Evolutionary conservation across 2,797 vertebrate genomes (phyloP).

Genomic region (Neosilurus hyrtlii): DNA sequence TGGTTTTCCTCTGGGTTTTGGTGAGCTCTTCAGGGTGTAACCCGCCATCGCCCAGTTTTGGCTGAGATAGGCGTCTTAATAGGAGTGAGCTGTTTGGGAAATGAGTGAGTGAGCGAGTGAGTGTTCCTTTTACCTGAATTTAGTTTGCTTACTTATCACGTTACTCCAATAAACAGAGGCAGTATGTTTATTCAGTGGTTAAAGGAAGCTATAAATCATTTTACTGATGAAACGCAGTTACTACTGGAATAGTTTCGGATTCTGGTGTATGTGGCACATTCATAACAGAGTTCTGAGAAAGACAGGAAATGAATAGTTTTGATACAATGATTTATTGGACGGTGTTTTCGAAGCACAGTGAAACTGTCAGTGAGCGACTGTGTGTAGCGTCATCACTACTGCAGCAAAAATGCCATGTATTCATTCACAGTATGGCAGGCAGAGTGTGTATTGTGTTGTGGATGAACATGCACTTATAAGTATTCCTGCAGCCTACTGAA

Average conservation of each 20-base stretch:
- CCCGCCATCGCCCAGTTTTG: no score
- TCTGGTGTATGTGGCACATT: slow-evolving; percentile 39
- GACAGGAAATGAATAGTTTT: slow-evolving; percentile 43
- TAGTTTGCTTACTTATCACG: slow-evolving; percentile 41
- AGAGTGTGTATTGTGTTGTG: slow-evolving; percentile 15
- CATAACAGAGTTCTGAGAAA: slow-evolving; percentile 35
- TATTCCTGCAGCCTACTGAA: slow-evolving; percentile 38
- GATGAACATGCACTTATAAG: slow-evolving; percentile 46
- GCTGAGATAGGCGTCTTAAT: no score
- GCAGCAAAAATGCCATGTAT: slow-evolving; percentile 22
- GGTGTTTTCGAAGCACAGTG: slow-evolving; percentile 38
- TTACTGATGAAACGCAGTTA: slow-evolving; percentile 55
- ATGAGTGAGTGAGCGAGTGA: no score
- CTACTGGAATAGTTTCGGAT: slow-evolving; percentile 35
- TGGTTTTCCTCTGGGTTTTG: no score
- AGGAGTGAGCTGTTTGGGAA: no score
- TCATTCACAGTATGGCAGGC: slow-evolving; percentile 30
- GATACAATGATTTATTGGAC: slow-evolving; percentile 53
- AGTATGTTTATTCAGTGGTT: slow-evolving; percentile 46
- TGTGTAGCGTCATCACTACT: slow-evolving; percentile 37
- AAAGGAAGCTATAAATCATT: slow-evolving; percentile 56
- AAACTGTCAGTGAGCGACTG: slow-evolving; percentile 40
- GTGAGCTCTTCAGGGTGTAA: no score
- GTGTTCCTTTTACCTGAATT: slow-evolving; percentile 28
- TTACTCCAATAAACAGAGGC: slow-evolving; percentile 42